Conservation (phyloP, 2,113 vertebrate genomes). For the Oncorhynchus mykiss region DNA sequence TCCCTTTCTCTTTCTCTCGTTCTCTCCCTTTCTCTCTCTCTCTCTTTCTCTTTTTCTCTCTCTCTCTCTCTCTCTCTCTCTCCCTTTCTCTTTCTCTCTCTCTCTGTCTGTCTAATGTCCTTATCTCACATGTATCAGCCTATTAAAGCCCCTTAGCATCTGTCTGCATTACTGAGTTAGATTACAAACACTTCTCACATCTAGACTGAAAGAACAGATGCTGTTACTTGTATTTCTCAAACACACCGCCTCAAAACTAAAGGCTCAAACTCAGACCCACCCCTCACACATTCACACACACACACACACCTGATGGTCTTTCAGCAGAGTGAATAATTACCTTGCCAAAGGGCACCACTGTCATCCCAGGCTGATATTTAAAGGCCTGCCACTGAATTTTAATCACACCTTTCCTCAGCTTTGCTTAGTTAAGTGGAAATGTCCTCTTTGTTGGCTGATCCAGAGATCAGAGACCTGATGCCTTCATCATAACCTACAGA, state of each 20-base stretch:
- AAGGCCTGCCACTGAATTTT: constrained; percentile 74
- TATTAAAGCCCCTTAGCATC: constrained; percentile 26
- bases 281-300: constrained; percentile 23
- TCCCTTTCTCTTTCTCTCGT: rapidly evolving
- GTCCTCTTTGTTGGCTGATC: constrained; percentile 58
- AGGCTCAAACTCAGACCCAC: constrained; percentile 7
- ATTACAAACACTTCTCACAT: constrained; percentile 58
- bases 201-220: constrained; percentile 54
- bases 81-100: neutral
- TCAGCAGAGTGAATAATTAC: constrained; percentile 73
- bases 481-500: constrained; percentile 40
- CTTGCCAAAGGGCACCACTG: constrained; percentile 72
- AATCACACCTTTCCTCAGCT: constrained; percentile 61
- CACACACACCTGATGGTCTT: constrained; percentile 58
- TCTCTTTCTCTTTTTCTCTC: neutral
- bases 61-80: constrained; percentile 6
- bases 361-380: constrained; percentile 76
- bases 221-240: constrained; percentile 58
- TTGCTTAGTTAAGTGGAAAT: constrained; percentile 64
- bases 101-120: neutral
- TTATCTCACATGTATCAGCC: constrained; percentile 30
- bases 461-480: constrained; percentile 54
- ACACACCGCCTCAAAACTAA: constrained; percentile 6
- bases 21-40: neutral
- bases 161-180: constrained; percentile 31